Evolutionary conservation across 53 echinoderm and acorn worm genomes (phyloP), one percentile per base, ranked within the genome.

Genomic region (Antedon mediterranea): DNA sequence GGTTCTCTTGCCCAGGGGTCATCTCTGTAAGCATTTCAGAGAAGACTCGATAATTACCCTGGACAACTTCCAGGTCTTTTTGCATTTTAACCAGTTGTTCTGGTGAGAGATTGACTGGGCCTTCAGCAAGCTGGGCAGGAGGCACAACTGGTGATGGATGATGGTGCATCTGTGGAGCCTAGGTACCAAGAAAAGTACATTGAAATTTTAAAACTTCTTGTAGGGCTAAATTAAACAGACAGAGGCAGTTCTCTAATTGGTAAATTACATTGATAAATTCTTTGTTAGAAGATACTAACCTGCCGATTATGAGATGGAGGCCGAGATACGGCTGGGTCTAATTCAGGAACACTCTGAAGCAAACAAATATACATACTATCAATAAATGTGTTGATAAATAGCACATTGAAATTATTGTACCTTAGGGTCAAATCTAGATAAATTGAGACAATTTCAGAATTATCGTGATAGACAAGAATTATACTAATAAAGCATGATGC

Each of bases 1-100:
- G 88, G 27, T 88, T 82, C 73, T 89, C 92, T 72, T 90, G 89
- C 30, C 92, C 92, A 28, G 92, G 92, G 26, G 87, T 77, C 84
- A 93, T 78, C 81, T 92, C 98, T 9, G 89, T 98, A 72, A 93
- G 76, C 92, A 98, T 93, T 81, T 98, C 92, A 14, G 98, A 90
- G 92, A 93, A 90, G 37, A 98, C 92, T 79, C 88, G 83, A 31
- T 90, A 88, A 31, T 93, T 92, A 32, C 90, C 90, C 82, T 86
- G 78, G 30, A 92, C 92, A 37, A 90, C 81, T 72, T 98, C 98
- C 26, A 98, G 83, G 33, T 98, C 98, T 30, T 88, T 81, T 76
- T 88, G 88, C 43, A 98, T 83, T 77, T 98, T 98, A 82, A 90
- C 81, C 32, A 98, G 87, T 75, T 98, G 92, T 31, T 98, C 90